A percentile compares a stretch with the other conserved stretches of the same genome.
Evolutionary conservation across 2,113 vertebrate genomes (phyloP).

Genomic region (Gadus chalcogrammus): DNA sequence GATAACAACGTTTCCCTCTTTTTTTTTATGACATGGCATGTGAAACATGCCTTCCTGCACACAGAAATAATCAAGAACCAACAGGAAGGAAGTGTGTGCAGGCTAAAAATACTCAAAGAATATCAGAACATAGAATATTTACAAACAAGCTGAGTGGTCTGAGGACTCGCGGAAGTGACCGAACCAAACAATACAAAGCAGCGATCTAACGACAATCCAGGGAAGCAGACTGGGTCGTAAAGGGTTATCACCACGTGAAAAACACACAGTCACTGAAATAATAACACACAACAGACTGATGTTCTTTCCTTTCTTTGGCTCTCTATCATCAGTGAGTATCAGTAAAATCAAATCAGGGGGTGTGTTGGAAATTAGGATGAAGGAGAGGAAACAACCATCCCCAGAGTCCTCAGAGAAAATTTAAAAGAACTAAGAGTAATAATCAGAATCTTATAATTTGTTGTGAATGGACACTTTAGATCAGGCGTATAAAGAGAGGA

Average conservation of each 20-base stretch:
- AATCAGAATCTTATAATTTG: no score
- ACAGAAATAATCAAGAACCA: constrained; percentile 40
- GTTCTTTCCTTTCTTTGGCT: no score
- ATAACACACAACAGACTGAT: no score
- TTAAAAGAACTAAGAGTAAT: no score
- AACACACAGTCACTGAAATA: not conserved
- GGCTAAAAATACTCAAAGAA: constrained; percentile 38
- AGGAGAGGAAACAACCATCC: no score
- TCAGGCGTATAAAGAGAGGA: no score
- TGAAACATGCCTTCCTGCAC: constrained; percentile 13
- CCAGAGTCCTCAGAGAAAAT: no score
- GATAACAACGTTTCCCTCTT: no score
- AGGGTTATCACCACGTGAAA: constrained; percentile 1
- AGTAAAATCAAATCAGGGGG: no score
- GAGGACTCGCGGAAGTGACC: constrained; percentile 24
- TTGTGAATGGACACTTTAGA: no score
- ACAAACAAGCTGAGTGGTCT: constrained; percentile 23
- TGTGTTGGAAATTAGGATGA: no score
- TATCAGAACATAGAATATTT: constrained; percentile 21
- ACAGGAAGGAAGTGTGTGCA: constrained; percentile 42
- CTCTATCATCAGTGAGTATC: no score
- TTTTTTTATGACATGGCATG: constrained; percentile 7
- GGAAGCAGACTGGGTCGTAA: constrained; percentile 5
- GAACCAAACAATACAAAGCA: constrained; percentile 9
- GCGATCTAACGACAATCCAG: not conserved